Evolutionary conservation across 2,113 vertebrate species (phyloP).

Genomic region (Protomyctophum bolini): DNA sequence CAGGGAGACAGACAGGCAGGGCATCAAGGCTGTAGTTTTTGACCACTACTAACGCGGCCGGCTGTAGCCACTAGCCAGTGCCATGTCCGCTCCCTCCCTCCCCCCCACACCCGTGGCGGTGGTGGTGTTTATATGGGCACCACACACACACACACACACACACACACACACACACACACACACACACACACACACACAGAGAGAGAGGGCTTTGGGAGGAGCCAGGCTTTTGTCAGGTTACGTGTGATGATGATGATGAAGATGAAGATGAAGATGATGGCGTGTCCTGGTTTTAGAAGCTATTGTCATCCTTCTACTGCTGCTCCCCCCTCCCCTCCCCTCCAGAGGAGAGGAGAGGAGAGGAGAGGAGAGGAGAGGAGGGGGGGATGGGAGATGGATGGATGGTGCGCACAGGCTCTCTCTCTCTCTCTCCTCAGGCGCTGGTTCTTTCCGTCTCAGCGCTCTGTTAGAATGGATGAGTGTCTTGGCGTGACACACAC

Average conservation of each 20-base stretch:
- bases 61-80: too few relatives aligned
- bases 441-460: conserved; percentile 14
- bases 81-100: too few relatives aligned
- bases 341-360: too few relatives aligned
- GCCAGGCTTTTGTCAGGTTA: conserved; percentile 76
- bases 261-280: conserved; percentile 39
- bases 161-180: too few relatives aligned
- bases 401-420: conserved; percentile 56
- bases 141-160: too few relatives aligned
- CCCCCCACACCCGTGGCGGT: too few relatives aligned
- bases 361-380: not conserved
- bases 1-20: too few relatives aligned
- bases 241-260: too few relatives aligned
- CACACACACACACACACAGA: too few relatives aligned
- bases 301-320: conserved; percentile 73
- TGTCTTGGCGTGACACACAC: conserved; percentile 37
- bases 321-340: conserved; percentile 40
- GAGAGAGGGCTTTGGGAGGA: conserved; percentile 58
- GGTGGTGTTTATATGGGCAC: too few relatives aligned
- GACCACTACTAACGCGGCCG: too few relatives aligned
- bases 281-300: conserved; percentile 76
- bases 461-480: conserved; percentile 41
- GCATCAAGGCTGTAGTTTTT: too few relatives aligned
- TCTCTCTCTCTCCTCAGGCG: conserved; percentile 33
- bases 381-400: conserved; percentile 63